These are phyloP conservation scores for Sebastes fasciatus DNA, from an alignment of 2,113 vertebrate genomes.

Conservation along the genomic window DNA sequence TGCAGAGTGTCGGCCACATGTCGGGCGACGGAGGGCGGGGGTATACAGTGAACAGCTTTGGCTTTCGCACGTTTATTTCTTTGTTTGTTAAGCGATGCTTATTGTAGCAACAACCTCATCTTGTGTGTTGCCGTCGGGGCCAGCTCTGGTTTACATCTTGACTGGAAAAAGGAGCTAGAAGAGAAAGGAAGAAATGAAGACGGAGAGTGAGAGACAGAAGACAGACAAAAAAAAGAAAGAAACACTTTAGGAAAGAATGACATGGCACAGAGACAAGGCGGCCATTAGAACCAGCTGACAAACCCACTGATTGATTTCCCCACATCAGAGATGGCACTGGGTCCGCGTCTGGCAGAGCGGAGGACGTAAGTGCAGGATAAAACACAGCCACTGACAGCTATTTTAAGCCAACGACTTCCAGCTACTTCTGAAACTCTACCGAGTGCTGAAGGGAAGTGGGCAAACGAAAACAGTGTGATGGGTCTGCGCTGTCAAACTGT, in stretches of 20 bases:
- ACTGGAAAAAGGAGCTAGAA: conserved; percentile 1
- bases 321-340: conserved; percentile 48
- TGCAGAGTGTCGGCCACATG: conserved; percentile 47
- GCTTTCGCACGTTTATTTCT: conserved; percentile 53
- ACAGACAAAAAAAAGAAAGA: conserved; percentile 36
- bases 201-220: conserved; percentile 29
- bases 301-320: conserved; percentile 45
- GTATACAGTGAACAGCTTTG: conserved; percentile 3
- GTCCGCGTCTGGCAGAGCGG: conserved; percentile 29
- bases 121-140: conserved; percentile 10
- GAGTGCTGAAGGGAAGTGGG: conserved; percentile 34
- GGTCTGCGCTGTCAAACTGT: conserved; percentile 48
- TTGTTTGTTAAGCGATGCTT: conserved; percentile 57
- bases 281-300: conserved; percentile 68
- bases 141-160: conserved; percentile 60
- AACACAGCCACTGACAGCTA: conserved; percentile 44
- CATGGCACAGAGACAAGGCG: conserved; percentile 62
- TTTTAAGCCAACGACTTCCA: conserved; percentile 50
- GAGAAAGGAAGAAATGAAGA: conserved; percentile 15
- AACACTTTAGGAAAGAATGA: conserved; percentile 66
- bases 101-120: conserved; percentile 48
- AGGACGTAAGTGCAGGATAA: conserved; percentile 33
- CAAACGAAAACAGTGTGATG: conserved; percentile 49
- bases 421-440: conserved; percentile 46
- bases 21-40: not conserved